Conservation (phyloP, 2,113 vertebrate species). For the Hippocampus barbouri region DNA sequence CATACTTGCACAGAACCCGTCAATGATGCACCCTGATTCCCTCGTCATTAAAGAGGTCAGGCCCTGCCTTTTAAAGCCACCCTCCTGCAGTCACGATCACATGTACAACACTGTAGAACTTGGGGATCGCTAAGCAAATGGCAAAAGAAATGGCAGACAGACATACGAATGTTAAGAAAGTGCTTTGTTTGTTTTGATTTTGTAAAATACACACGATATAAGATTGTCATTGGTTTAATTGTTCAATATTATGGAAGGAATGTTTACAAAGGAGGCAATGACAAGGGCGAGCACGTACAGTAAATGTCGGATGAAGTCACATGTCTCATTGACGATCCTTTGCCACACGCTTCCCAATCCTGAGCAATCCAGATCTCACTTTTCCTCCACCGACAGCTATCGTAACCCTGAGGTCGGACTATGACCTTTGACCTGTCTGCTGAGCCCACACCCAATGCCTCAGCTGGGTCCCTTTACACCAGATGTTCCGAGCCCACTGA, state of each 20-base stretch:
- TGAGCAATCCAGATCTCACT: conserved; percentile 11
- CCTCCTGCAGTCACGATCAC: too few species aligned
- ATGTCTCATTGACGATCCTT: background rate
- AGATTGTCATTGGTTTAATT: too few species aligned
- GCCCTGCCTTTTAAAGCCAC: too few species aligned
- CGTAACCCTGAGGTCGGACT: conserved; percentile 39
- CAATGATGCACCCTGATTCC: too few species aligned
- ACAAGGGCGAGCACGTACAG: conserved; percentile 28
- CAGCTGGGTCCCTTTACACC: conserved; percentile 48
- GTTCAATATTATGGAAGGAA: background rate
- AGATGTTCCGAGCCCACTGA: conserved; percentile 38
- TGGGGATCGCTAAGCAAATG: too few species aligned
- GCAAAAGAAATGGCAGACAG: too few species aligned
- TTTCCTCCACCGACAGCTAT: conserved; percentile 45
- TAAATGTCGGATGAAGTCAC: conserved; percentile 7
- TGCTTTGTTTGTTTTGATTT: too few species aligned
- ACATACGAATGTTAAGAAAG: too few species aligned
- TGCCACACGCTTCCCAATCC: conserved; percentile 12
- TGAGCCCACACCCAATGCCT: conserved; percentile 40
- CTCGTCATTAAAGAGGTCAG: too few species aligned
- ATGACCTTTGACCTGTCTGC: conserved; percentile 49
- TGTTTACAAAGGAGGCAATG: conserved; percentile 37
- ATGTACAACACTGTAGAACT: too few species aligned
- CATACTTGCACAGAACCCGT: too few species aligned
- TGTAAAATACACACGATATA: too few species aligned